Evolutionary conservation across 92 coral and sea anemone genomes (phyloP), one percentile per base, ranked within the genome.

Genomic region (Umimayanthus chanpuru): DNA sequence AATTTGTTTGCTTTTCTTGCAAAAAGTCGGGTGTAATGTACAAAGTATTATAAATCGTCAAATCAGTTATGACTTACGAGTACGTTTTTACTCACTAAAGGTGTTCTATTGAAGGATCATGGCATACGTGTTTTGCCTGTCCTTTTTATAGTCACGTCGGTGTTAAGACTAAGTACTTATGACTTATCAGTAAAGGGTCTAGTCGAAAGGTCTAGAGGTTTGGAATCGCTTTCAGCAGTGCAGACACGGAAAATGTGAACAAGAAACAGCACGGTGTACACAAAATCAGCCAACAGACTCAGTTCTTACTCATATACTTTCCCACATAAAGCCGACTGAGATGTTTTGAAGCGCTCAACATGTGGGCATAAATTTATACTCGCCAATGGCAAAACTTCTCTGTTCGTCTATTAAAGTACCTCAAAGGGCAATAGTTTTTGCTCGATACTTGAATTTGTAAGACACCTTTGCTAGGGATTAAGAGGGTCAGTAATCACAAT

Each of bases 401-500:
- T 23, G 68, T 18, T 23, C 9, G 68, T 61, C 26, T 9, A 32
- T 32, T 32, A 32, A 61, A 61, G 68, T 29, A 32, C 36, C 76
- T 26, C 2, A 3, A 29, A 76, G 25, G 11, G 20, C 67, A 14
- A 23, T 58, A 68, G 67, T 79, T 41, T 58, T 26, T 79, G 30
- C 67, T 28, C 29, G 82, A 77, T 47, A 28, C 30, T 26, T 50
- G 82, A 18, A 68, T 79, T 47, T 29, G 28, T 14, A 68, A 79
- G 82, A 56, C 49, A 29, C 5, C 30, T 10, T 7, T 14, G 14
- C 44, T 14, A 41, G 78, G 77, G 78, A 44, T 82, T 82, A 43
- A 41, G 77, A 82, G 77, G 86, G 77, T 82, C 56, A 81, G 72
- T 41, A 67, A 75, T n/a, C 25, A 16, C 9, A 36, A 20, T 68